These are phyloP conservation scores for Merluccius polli DNA, from an alignment of 2,797 vertebrate species.

Conservation along the genomic window DNA sequence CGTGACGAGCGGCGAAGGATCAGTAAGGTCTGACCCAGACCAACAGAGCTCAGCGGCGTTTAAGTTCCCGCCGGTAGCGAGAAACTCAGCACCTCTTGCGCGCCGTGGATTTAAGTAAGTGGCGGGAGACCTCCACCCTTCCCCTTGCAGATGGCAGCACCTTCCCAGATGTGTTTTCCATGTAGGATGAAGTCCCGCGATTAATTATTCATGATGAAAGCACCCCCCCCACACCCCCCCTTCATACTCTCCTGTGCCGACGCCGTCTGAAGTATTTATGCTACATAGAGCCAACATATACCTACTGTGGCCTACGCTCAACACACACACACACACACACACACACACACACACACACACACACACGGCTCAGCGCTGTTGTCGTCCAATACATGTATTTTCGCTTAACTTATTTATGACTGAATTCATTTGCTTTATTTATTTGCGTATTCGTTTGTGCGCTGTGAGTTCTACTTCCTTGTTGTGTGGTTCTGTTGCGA, in stretches of 20 bases:
- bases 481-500: neutral
- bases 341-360: too few species aligned
- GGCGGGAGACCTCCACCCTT: neutral
- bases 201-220: slow-evolving; percentile 62
- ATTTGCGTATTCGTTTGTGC: neutral
- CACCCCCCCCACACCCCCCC: neutral
- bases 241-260: slow-evolving; percentile 22
- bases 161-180: slow-evolving; percentile 61
- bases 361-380: slow-evolving; percentile 38
- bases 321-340: slow-evolving; percentile 1
- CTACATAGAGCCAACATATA: slow-evolving; percentile 26
- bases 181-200: slow-evolving; percentile 50
- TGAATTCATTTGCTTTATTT: neutral
- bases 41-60: neutral
- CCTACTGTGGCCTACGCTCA: neutral
- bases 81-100: too few species aligned
- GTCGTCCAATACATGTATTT: neutral
- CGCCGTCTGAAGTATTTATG: slow-evolving; percentile 41
- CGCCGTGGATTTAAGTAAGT: too few species aligned
- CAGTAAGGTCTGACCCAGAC: too few species aligned
- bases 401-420: neutral
- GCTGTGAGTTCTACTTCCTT: neutral
- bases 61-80: neutral
- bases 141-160: slow-evolving; percentile 45
- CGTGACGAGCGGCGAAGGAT: too few species aligned